Conservation (phyloP, 2,113 vertebrate genomes). For the Rhizomys pruinosus region DNA sequence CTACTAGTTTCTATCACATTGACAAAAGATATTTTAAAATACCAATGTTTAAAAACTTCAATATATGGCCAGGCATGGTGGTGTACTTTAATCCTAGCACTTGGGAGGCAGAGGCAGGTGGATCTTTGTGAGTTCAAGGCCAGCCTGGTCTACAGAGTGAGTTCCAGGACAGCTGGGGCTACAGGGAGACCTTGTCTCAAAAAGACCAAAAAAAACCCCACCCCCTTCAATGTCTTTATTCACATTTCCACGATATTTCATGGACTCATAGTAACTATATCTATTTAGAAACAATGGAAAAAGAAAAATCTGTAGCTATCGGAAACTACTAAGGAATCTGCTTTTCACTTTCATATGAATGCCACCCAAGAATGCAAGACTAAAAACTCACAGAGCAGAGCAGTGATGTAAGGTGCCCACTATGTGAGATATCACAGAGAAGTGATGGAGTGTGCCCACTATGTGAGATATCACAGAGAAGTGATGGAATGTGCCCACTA, state of each 20-base stretch:
- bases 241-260: slow-evolving; percentile 88
- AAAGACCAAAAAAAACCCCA: too few relatives aligned
- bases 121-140: too few relatives aligned
- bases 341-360: slow-evolving; percentile 83
- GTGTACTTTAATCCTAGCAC: too few relatives aligned
- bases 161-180: too few relatives aligned
- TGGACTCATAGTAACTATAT: slow-evolving; percentile 86
- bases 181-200: too few relatives aligned
- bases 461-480: too few relatives aligned
- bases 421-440: slow-evolving; percentile 84
- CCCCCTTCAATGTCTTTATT: slow-evolving; percentile 90
- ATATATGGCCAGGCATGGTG: too few relatives aligned
- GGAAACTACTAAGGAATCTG: slow-evolving; percentile 84
- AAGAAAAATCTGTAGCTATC: slow-evolving; percentile 80
- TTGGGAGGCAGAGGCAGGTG: too few relatives aligned
- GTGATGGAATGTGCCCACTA: too few relatives aligned
- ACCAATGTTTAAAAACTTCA: slow-evolving; percentile 88
- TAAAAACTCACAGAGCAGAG: slow-evolving; percentile 86
- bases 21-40: slow-evolving; percentile 87
- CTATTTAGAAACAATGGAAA: slow-evolving; percentile 85
- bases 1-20: slow-evolving; percentile 91
- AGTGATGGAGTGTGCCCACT: too few relatives aligned
- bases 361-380: slow-evolving; percentile 82
- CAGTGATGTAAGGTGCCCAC: slow-evolving; percentile 79
- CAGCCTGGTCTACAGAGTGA: too few relatives aligned